These are phyloP conservation scores for Thalassophryne amazonica DNA, from an alignment of 2,797 vertebrate species.

Conservation along the genomic window DNA sequence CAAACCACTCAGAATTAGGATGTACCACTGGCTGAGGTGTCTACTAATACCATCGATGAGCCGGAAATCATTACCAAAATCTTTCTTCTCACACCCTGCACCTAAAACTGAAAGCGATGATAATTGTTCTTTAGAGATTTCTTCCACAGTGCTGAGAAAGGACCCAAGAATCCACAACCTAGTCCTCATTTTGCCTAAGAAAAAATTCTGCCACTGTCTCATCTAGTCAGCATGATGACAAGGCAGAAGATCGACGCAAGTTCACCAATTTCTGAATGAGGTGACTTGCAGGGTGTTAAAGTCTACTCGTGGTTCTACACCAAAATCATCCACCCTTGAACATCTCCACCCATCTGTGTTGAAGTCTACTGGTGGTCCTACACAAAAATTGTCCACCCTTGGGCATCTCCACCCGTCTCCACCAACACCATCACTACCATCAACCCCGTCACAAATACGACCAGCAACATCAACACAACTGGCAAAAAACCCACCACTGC, in stretches of 20 bases:
- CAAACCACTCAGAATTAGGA: conserved; percentile 46
- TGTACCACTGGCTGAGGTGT: conserved; percentile 16
- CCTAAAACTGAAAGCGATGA: conserved; percentile 33
- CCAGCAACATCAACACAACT: not conserved
- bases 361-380: conserved; percentile 69
- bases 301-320: conserved; percentile 67
- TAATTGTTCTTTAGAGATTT: conserved; percentile 7
- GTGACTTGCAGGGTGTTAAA: conserved; percentile 85
- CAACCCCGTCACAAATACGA: not conserved
- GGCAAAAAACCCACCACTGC: conserved; percentile 1
- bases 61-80: conserved; percentile 70
- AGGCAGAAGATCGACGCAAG: conserved; percentile 79
- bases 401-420: conserved; percentile 10
- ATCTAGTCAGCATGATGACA: conserved; percentile 58
- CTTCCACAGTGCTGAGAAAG: conserved; percentile 29
- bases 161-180: conserved; percentile 53
- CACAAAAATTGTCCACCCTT: conserved; percentile 68
- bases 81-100: conserved; percentile 40
- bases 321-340: conserved; percentile 64
- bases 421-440: conserved; percentile 8
- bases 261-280: conserved; percentile 94
- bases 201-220: conserved; percentile 50
- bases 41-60: conserved; percentile 18
- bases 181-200: conserved; percentile 40
- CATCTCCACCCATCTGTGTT: conserved; percentile 68